Evolutionary conservation across 2,797 vertebrate species (phyloP).

Genomic region (Sphaeramia orbicularis): DNA sequence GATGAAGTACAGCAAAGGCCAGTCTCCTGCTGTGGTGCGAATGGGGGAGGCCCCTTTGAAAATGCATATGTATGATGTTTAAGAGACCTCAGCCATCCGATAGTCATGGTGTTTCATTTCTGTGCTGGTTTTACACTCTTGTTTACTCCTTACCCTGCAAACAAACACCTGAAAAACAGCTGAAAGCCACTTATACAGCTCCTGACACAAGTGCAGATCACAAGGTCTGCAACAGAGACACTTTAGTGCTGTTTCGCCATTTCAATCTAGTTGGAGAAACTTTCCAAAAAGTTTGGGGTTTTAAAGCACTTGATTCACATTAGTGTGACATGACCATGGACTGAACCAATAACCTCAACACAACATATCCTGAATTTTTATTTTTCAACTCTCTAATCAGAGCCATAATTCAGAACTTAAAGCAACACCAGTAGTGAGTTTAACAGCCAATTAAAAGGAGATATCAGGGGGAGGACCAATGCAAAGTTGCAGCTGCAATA

Average conservation of each 20-base stretch:
- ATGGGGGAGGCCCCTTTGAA: background rate
- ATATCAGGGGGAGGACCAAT: slow-evolving; percentile 55
- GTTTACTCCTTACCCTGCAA: slow-evolving; percentile 7
- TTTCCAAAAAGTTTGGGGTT: background rate
- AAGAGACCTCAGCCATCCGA: slow-evolving; percentile 14
- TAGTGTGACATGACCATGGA: background rate
- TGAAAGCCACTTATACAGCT: background rate
- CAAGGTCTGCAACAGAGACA: background rate
- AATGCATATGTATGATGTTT: background rate
- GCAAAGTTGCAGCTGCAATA: slow-evolving; percentile 81
- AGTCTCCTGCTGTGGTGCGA: background rate
- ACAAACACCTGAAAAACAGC: slow-evolving; percentile 4
- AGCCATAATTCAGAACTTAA: slow-evolving; percentile 23
- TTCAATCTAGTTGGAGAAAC: background rate
- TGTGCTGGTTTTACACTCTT: slow-evolving; percentile 1
- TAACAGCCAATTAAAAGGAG: slow-evolving; percentile 53
- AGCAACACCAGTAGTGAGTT: slow-evolving; percentile 35
- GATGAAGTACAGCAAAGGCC: no score
- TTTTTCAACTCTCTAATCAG: slow-evolving; percentile 6
- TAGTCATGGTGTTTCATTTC: slow-evolving; percentile 7
- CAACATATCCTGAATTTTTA: background rate
- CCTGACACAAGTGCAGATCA: background rate
- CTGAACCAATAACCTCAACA: slow-evolving; percentile 13
- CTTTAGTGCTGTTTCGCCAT: slow-evolving; percentile 8
- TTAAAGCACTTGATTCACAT: slow-evolving; percentile 8